Conservation (phyloP, 2,888 invertebrate species). For the Campopleginae sp. region DNA sequence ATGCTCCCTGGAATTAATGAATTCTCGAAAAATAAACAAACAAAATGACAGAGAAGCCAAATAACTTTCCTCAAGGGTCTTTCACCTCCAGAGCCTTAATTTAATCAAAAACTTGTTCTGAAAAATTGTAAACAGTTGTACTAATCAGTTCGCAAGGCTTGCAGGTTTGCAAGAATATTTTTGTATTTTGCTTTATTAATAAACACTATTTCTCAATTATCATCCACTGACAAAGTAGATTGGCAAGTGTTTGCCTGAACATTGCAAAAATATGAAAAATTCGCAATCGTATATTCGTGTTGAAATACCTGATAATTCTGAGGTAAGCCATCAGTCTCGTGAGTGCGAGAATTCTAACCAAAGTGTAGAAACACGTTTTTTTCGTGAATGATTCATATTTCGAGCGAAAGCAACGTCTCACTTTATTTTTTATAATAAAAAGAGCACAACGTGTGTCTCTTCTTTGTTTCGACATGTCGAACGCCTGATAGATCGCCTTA, state of each 20-base stretch:
- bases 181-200: not conserved
- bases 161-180: too few relatives aligned
- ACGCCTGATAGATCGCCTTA: not conserved
- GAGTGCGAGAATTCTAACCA: too few relatives aligned
- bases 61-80: not conserved
- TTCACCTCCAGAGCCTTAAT: not conserved
- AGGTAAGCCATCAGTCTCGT: too few relatives aligned
- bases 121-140: too few relatives aligned
- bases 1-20: slow-evolving; percentile 84
- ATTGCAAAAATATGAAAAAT: slow-evolving; percentile 14
- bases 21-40: not conserved
- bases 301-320: not conserved
- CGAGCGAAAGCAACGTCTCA: too few relatives aligned
- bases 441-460: too few relatives aligned
- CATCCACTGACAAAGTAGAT: not conserved
- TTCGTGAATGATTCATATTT: too few relatives aligned
- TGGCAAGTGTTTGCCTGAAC: not conserved
- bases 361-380: too few relatives aligned
- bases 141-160: too few relatives aligned
- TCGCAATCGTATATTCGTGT: not conserved
- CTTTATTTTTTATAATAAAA: too few relatives aligned
- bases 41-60: not conserved
- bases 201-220: not conserved
- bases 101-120: not conserved
- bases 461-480: too few relatives aligned